Percentiles rank a stretch among this genome's conserved stretches.
Evolutionary conservation across 2,797 vertebrate species (phyloP).

Genomic region (Pampus argenteus): DNA sequence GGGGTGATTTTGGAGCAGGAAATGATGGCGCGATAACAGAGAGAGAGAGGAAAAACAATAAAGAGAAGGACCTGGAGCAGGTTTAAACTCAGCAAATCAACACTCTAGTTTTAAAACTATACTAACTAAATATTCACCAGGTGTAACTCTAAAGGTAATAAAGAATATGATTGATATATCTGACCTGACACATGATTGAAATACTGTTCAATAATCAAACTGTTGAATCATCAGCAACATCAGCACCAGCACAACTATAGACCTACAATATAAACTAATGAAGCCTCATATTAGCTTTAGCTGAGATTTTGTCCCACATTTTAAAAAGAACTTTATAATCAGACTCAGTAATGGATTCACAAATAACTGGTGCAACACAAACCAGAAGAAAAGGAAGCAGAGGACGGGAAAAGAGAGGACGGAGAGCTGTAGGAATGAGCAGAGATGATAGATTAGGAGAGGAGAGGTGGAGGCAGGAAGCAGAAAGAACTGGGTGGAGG

Average conservation of each 20-base stretch:
- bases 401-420: neutral
- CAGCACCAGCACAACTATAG: no score
- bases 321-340: neutral
- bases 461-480: neutral
- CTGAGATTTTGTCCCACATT: neutral
- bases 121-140: no score
- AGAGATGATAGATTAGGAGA: neutral
- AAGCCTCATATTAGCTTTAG: no score
- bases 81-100: neutral
- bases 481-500: slow-evolving; percentile 41
- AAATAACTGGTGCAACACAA: neutral
- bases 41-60: slow-evolving; percentile 7
- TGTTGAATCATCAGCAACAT: no score
- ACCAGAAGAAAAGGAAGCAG: neutral
- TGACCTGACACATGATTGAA: no score
- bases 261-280: no score
- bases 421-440: neutral
- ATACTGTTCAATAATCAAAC: no score
- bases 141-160: no score
- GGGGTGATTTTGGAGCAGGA: slow-evolving; percentile 53
- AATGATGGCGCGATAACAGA: slow-evolving; percentile 62
- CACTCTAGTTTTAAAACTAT: no score
- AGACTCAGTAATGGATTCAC: neutral
- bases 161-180: no score
- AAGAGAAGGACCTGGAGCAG: neutral